Conservation (phyloP, 2,797 vertebrate genomes). For the Phyllotis vaccarum region DNA sequence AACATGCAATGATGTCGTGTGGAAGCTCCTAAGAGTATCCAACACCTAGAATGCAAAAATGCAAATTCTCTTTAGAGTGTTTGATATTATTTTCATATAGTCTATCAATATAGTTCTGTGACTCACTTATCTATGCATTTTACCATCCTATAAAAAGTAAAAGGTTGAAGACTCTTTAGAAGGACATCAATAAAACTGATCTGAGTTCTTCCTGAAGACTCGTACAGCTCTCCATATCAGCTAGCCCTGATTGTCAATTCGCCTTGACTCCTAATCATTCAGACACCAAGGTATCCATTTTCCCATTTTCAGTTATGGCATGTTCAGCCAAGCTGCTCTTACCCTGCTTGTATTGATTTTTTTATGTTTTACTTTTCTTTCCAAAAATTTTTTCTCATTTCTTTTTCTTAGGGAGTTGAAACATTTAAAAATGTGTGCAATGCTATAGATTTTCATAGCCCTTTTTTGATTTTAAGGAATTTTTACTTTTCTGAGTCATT, state of each 20-base stretch:
- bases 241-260: conserved; percentile 71
- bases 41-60: conserved; percentile 50
- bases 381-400: background rate
- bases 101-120: conserved; percentile 55
- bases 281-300: conserved; percentile 69
- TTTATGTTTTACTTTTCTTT: conserved; percentile 18
- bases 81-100: conserved; percentile 45
- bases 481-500: conserved; percentile 21
- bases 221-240: conserved; percentile 70
- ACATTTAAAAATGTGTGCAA: conserved; percentile 59
- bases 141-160: conserved; percentile 63
- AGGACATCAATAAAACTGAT: conserved; percentile 70
- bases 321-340: conserved; percentile 66
- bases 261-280: conserved; percentile 73
- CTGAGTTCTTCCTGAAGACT: conserved; percentile 59
- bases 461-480: conserved; percentile 16
- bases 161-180: conserved; percentile 25
- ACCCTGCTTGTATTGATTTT: conserved; percentile 72
- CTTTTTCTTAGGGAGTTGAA: conserved; percentile 27
- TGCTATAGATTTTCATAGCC: background rate
- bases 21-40: background rate
- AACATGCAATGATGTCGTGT: background rate
- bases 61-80: conserved; percentile 48
- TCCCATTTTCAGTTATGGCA: conserved; percentile 35
- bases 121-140: conserved; percentile 61